These are phyloP conservation scores for Vanessa tameamea DNA, from an alignment of 1,140 invertebrate genomes.

Conservation along the genomic window DNA sequence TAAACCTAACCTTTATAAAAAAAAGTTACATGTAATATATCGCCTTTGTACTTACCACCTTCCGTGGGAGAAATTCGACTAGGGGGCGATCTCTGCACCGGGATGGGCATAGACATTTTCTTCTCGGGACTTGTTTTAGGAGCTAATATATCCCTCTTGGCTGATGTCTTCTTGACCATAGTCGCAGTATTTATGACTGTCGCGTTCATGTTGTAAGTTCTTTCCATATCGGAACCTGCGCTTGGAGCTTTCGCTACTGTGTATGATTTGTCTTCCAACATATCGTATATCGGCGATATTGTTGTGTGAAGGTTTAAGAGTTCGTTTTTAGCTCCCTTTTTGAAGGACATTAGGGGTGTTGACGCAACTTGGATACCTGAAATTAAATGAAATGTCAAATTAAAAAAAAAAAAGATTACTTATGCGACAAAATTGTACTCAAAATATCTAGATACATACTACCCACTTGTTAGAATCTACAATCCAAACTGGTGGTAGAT, in stretches of 20 bases:
- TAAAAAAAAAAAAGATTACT: neutral
- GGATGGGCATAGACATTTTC: constrained; percentile 44
- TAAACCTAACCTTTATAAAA: neutral
- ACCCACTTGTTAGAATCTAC: too few species aligned
- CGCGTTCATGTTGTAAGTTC: constrained; percentile 59
- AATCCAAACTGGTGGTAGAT: too few species aligned
- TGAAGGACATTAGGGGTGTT: constrained; percentile 57
- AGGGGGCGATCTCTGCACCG: constrained; percentile 30
- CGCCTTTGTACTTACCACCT: constrained; percentile 1
- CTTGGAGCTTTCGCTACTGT: constrained; percentile 46
- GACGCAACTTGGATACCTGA: constrained; percentile 57
- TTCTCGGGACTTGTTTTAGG: constrained; percentile 58
- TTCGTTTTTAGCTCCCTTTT: constrained; percentile 53
- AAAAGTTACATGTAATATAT: neutral
- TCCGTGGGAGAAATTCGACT: constrained; percentile 17
- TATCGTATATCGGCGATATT: constrained; percentile 71
- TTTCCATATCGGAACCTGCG: constrained; percentile 47
- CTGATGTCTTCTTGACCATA: constrained; percentile 52
- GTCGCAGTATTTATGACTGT: constrained; percentile 68
- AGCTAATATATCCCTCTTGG: constrained; percentile 65
- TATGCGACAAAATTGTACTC: too few species aligned
- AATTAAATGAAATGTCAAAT: neutral
- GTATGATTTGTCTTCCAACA: constrained; percentile 62
- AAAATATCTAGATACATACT: too few species aligned
- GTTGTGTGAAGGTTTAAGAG: constrained; percentile 62